Base-by-base conservation (phyloP, 2,888 invertebrate species). In the Eueremaeus valkanovi region DNA sequence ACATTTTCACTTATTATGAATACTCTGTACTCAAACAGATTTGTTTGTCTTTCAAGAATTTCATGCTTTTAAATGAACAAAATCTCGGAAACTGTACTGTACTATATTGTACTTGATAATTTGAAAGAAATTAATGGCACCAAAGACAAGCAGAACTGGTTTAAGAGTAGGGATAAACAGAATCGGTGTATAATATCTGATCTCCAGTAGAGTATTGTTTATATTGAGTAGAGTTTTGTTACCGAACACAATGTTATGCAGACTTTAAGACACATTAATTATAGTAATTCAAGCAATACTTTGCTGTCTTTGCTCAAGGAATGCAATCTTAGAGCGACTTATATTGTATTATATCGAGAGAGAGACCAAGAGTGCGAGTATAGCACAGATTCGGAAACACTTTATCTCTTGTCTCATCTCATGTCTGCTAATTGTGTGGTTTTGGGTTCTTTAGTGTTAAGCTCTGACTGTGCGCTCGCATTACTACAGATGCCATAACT, bases 381-480 rank as follows among this genome's bases (percentile, higher is more conserved):
- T 21, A 45, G 45, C 51, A n/a, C n/a, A 21, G 51, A 3, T 33
- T 36, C 6, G 33, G 63, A 63, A 63, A 18, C 16, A 63, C 18
- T 63, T 63, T 63, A 63, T 63, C 63, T 63, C 9, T 27, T 33
- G 63, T 63, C 63, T 63, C 63, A 63, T 63, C 33, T 63, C 33
- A 29, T 63, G 63, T 63, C 63, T 33, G 16, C 63, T 63, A 63
- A 63, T 63, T 63, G 63, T 63, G 63, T 63, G 63, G 63, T 63
- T 63, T 63, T 33, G 33, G n/a, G 36, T 63, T 63, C 33, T 63
- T 63, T 63, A 16, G 61, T 21, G 63, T 9, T 63, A 63, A 63
- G 63, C 63, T 63, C 33, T 55, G 55, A 55, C 55, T 55, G 8
- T 55, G 33, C n/a, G 63, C 63, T 63, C 63, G 31, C 63, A 63